Evolutionary conservation across 35 echinoderm and acorn worm genomes (phyloP).

Genomic region (Apostichopus parvimensis): DNA sequence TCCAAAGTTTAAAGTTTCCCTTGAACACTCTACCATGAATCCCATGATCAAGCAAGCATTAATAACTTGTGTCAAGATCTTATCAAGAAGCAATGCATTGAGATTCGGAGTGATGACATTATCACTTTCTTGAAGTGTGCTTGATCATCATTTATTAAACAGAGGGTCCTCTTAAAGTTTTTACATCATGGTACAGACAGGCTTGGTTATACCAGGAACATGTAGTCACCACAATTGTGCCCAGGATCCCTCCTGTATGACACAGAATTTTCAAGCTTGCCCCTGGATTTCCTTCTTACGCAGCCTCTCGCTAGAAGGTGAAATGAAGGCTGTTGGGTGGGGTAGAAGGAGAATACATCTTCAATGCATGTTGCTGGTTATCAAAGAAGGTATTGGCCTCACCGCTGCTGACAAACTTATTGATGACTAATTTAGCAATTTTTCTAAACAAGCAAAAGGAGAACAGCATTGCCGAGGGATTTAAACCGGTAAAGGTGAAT

Average conservation of each 20-base stretch:
- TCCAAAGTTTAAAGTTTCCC: no score
- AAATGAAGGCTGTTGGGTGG: conserved; percentile 3
- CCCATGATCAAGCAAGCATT: no score
- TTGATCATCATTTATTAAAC: neutral
- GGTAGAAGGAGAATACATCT: neutral
- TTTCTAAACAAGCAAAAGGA: conserved; percentile 10
- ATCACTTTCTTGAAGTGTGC: no score
- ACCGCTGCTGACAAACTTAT: neutral
- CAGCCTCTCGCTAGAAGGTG: neutral
- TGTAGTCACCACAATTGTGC: neutral
- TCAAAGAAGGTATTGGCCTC: conserved; percentile 1
- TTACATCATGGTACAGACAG: neutral
- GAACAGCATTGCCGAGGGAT: conserved; percentile 14
- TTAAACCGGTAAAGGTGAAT: neutral
- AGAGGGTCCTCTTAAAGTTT: neutral
- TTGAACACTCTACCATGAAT: no score
- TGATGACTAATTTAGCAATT: conserved; percentile 40
- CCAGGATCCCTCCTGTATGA: neutral
- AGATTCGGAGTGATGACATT: no score
- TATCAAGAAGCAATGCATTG: no score
- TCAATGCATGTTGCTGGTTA: neutral
- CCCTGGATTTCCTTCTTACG: neutral
- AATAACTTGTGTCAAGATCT: no score
- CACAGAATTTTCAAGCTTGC: neutral
- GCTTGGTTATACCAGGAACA: neutral